phyloP scores from a whole-genome alignment of 1,140 invertebrate species.

The Oryzaephilus surinamensis region DNA sequence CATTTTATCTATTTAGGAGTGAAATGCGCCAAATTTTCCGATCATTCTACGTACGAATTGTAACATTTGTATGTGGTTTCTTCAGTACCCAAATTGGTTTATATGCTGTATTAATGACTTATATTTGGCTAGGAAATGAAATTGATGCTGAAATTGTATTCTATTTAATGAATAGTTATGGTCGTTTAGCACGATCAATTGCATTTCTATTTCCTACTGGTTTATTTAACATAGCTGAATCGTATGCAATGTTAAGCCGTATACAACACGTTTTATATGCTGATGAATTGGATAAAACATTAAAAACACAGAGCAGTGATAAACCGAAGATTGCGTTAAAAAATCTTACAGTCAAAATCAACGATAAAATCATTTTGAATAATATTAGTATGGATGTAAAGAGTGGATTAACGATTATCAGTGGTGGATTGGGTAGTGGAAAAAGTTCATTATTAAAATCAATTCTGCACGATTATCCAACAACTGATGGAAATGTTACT shows the following conservation, averaged over 20 bases:
- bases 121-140: slow-evolving; percentile 53
- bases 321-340: slow-evolving; percentile 10
- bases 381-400: slow-evolving; percentile 47
- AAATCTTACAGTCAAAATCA: slow-evolving; percentile 4
- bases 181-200: slow-evolving; percentile 58
- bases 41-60: slow-evolving; percentile 20
- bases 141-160: slow-evolving; percentile 68
- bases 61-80: slow-evolving; percentile 28
- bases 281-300: slow-evolving; percentile 5
- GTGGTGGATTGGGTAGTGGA: slow-evolving; percentile 73
- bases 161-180: slow-evolving; percentile 63
- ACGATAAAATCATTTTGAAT: slow-evolving; percentile 41
- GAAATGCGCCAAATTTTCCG: slow-evolving; percentile 21
- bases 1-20: too few species aligned
- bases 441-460: slow-evolving; percentile 65
- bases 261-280: slow-evolving; percentile 13
- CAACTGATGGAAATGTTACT: slow-evolving; percentile 46
- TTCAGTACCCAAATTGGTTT: slow-evolving; percentile 53
- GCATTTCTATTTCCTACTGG: slow-evolving; percentile 64
- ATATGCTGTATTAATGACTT: slow-evolving; percentile 51
- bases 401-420: slow-evolving; percentile 54
- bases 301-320: slow-evolving; percentile 8
- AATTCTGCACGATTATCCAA: slow-evolving; percentile 59
- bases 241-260: slow-evolving; percentile 11
- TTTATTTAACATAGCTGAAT: slow-evolving; percentile 45